Conservation (phyloP, 2,797 vertebrate genomes). For the Muraenolepis orangiensis region DNA sequence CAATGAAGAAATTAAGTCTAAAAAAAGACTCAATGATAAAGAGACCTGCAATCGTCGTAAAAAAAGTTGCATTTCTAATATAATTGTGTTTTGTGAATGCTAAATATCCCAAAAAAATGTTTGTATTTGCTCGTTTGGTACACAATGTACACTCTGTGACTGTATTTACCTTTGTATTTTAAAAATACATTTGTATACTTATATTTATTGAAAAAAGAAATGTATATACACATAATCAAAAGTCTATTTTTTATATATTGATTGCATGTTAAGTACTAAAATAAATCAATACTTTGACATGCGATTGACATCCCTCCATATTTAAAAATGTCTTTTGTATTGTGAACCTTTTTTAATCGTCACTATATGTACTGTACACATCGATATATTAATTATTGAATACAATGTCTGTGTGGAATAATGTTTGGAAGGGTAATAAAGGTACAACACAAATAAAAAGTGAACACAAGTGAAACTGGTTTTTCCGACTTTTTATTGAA, state of each 20-base stretch:
- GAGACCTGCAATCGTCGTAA: constrained; percentile 82
- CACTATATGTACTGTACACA: constrained; percentile 67
- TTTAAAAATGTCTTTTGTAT: constrained; percentile 69
- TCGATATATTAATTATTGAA: constrained; percentile 65
- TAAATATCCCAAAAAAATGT: constrained; percentile 88
- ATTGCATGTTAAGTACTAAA: constrained; percentile 75
- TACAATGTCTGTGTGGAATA: constrained; percentile 56
- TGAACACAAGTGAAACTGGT: constrained; percentile 26
- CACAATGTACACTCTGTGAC: constrained; percentile 95
- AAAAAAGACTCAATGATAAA: constrained; percentile 35
- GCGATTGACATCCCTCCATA: constrained; percentile 63
- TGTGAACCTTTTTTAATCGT: constrained; percentile 61
- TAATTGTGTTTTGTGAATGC: constrained; percentile 99
- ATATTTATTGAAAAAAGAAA: constrained; percentile 91
- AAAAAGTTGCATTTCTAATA: constrained; percentile 91
- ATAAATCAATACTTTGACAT: constrained; percentile 72
- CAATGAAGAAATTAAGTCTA: constrained; percentile 27
- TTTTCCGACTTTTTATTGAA: background rate
- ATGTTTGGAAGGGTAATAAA: constrained; percentile 35
- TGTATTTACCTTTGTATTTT: constrained; percentile 99
- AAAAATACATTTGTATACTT: constrained; percentile 94
- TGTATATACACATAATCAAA: constrained; percentile 84
- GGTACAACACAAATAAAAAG: constrained; percentile 58
- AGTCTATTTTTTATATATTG: constrained; percentile 99
- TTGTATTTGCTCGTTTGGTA: constrained; percentile 89